Evolutionary conservation across 2,113 vertebrate species (phyloP), one percentile per base, ranked within the genome.

Genomic region (Antidorcas marsupialis): DNA sequence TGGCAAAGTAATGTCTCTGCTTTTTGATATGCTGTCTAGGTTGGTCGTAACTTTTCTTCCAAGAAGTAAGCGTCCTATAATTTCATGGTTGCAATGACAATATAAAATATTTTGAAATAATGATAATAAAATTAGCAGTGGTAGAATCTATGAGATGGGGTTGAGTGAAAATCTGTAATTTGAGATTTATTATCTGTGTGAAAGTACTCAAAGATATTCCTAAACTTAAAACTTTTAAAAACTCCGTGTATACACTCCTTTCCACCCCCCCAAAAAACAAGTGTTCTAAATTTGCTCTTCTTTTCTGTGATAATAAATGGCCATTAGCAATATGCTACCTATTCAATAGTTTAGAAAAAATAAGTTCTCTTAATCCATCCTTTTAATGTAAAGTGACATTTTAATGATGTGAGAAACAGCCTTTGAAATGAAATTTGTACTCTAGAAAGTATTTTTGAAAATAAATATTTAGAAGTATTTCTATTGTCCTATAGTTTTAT

Each of bases 371-470:
- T 64, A 52, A 78, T 78, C 57, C 60, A 47, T 71, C 59, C 23
- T 45, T 90, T 62, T 81, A 93, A 74, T 16, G 50, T 79, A 36
- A 57, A 93, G 67, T 93, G 50, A 79, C 36, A 45, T 83, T 95
- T 89, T 87, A 64, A 76, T 33, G 86, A 64, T 39, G 36, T 76
- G 17, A 89, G 33, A 93, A 92, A 62, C 30, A 59, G 15, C 53
- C 52, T 91, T 95, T 97, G 94, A 87, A 87, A 93, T 91, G 55
- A 90, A 94, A 62, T 89, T 33, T 91, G 25, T 76, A 74, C 14
- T 47, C 16, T 47, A 13, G 25, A 53, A 52, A 91, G 25, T 50
- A n/a, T 62, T 91, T 76, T 95, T 87, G n/a, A 87, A 94, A 74
- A 74, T 33, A 71, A 30, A 43, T 55, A 6, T 64, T 67, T 74